Conservation (phyloP, 2,888 invertebrate species). For the Eutolmus rufibarbis region DNA sequence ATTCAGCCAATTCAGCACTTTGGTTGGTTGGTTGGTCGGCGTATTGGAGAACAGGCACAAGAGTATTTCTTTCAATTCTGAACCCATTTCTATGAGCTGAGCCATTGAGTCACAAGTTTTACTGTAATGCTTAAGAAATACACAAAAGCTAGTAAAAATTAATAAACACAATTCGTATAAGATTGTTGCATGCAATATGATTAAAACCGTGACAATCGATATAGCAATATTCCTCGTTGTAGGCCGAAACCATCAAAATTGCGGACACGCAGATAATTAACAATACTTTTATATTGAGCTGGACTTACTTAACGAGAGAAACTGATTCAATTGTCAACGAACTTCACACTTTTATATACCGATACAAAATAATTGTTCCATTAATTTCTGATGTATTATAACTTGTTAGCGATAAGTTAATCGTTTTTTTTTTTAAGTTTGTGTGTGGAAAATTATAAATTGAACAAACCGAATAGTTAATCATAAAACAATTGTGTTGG, state of each 20-base stretch:
- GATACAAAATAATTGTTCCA: background rate
- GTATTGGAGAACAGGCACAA: too few relatives aligned
- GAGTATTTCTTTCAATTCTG: too few relatives aligned
- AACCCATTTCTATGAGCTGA: too few relatives aligned
- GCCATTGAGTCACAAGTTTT: background rate
- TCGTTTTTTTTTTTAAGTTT: too few relatives aligned
- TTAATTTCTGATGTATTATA: background rate
- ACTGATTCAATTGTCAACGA: background rate
- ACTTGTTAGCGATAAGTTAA: background rate
- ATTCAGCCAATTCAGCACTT: too few relatives aligned
- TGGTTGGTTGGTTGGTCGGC: too few relatives aligned
- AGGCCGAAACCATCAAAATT: background rate
- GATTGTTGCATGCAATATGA: conserved; percentile 3
- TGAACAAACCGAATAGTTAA: background rate
- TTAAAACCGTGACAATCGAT: background rate
- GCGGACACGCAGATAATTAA: background rate
- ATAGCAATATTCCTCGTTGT: background rate
- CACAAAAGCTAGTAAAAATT: background rate
- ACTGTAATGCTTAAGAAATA: background rate
- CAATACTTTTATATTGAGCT: background rate
- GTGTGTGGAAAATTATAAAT: background rate
- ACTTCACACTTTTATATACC: background rate
- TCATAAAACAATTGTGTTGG: background rate
- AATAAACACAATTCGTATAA: background rate
- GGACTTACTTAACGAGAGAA: background rate